Base-by-base conservation (phyloP, 2,113 vertebrate genomes). In the Vidua chalybeata region DNA sequence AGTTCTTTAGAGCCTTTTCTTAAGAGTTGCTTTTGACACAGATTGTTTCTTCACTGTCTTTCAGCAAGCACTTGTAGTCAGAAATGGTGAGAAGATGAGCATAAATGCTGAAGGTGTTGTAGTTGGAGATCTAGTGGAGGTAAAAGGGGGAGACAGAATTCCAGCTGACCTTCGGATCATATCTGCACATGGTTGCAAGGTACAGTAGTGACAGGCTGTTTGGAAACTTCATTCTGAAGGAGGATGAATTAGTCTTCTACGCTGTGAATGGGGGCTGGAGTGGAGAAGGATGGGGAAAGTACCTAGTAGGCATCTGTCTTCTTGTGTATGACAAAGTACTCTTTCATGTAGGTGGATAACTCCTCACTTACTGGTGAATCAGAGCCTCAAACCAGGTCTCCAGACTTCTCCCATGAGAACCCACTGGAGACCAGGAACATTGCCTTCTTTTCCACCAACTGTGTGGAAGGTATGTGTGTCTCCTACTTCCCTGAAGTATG, bases 91-190 rank as follows among this genome's bases (percentile, higher is more conserved):
- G 93, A 99, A 99, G 95, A 97, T 98, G 74, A 98, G 98, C 97
- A 98, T 99, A 86, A 99, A 99, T 11, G 99, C 99, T 0, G 99
- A 99, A 94, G 98, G 98, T 0, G 99, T 99, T 35, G 99, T 99
- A 7, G 98, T 99, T 5, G 99, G 99, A 31, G 99, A 99, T 82
- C 96, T 99, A 24, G 99, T 99, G 81, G 99, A 99, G 90, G 99
- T 99, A 63, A 99, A 99, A 74, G 99, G 99, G 27, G 99, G 99
- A 33, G 99, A 99, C 97, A 97, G 99, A 93, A 99, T 99, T 96
- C 99, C 99, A 10, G 99, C 99, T 1, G 99, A 99, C 92, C 98
- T 99, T 96, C 91, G 99, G 37, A 99, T 99, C 84, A 99, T 99
- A 87, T 99, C 99, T 45, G 99, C 99, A 11, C 98, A 99, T 28